Percentiles rank a stretch among this genome's conserved stretches.
phyloP scores from a whole-genome alignment of 2,888 invertebrate species.

The Ypsolopha sequella region DNA sequence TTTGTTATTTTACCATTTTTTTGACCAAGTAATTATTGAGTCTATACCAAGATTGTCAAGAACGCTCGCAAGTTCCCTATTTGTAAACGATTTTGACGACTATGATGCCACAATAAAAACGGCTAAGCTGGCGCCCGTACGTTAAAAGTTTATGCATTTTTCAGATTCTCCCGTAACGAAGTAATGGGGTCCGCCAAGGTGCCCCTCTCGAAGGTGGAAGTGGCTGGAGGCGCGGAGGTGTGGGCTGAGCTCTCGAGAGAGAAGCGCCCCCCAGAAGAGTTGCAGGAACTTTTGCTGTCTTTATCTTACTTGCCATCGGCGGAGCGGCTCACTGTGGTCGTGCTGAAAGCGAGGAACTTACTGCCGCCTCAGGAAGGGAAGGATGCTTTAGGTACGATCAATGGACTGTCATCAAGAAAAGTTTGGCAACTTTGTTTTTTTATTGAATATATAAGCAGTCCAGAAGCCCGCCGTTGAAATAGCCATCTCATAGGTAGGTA shows the following conservation, averaged over 20 bases:
- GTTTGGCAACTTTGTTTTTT: background rate
- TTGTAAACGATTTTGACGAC: too few species aligned
- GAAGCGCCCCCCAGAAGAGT: conserved; percentile 84
- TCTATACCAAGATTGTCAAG: too few species aligned
- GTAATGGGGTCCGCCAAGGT: conserved; percentile 88
- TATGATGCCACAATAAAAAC: too few species aligned
- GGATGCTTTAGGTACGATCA: conserved; percentile 72
- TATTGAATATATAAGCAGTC: too few species aligned
- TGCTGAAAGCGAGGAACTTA: conserved; percentile 88
- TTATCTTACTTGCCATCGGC: conserved; percentile 91
- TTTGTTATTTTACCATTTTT: too few species aligned
- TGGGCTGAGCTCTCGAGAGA: conserved; percentile 91
- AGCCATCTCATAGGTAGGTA: too few species aligned
- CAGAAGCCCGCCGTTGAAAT: too few species aligned
- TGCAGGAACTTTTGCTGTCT: conserved; percentile 86
- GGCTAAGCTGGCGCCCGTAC: too few species aligned
- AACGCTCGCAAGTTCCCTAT: too few species aligned
- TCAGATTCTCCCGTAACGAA: conserved; percentile 87
- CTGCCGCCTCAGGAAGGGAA: conserved; percentile 77
- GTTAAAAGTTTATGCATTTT: background rate
- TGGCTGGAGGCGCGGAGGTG: conserved; percentile 82
- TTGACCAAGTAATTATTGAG: too few species aligned
- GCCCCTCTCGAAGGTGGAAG: conserved; percentile 81
- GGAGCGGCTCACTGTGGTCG: conserved; percentile 85
- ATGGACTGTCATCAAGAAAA: background rate